Conservation (phyloP, 2,797 vertebrate species). For the Neomorphus geoffroyi region DNA sequence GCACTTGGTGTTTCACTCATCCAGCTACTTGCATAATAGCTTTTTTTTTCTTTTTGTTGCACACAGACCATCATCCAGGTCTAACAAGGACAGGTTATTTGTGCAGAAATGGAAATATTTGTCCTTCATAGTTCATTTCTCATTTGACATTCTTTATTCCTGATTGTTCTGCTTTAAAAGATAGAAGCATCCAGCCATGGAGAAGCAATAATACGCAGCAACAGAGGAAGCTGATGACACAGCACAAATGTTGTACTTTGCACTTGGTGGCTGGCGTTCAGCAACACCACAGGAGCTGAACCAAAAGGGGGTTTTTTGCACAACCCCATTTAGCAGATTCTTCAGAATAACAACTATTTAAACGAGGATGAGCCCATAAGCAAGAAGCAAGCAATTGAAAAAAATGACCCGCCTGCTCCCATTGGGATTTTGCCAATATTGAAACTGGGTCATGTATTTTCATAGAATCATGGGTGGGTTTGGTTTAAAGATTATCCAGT, state of each 20-base stretch:
- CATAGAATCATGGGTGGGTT: no score
- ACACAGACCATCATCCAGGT: not conserved
- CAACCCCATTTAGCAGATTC: not conserved
- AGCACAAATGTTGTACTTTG: constrained; percentile 35
- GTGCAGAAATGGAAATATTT: constrained; percentile 56
- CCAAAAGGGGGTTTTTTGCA: not conserved
- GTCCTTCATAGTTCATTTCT: constrained; percentile 68
- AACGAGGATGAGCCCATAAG: not conserved
- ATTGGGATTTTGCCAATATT: not conserved
- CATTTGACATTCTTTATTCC: constrained; percentile 58
- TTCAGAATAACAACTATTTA: not conserved
- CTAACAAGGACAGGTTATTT: constrained; percentile 48
- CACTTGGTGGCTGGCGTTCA: not conserved
- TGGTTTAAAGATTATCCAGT: no score
- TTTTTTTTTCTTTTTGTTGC: not conserved
- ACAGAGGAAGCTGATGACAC: constrained; percentile 56
- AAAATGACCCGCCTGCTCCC: not conserved
- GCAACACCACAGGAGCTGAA: not conserved
- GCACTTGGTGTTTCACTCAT: not conserved
- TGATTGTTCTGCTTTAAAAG: constrained; percentile 64
- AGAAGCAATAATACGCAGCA: constrained; percentile 54
- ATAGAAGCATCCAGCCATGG: constrained; percentile 59
- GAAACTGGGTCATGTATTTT: not conserved
- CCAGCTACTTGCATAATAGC: not conserved
- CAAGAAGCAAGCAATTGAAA: not conserved